These are phyloP conservation scores for Aphelocoma californica DNA, from an alignment of 2,797 vertebrate species.

Conservation along the genomic window DNA sequence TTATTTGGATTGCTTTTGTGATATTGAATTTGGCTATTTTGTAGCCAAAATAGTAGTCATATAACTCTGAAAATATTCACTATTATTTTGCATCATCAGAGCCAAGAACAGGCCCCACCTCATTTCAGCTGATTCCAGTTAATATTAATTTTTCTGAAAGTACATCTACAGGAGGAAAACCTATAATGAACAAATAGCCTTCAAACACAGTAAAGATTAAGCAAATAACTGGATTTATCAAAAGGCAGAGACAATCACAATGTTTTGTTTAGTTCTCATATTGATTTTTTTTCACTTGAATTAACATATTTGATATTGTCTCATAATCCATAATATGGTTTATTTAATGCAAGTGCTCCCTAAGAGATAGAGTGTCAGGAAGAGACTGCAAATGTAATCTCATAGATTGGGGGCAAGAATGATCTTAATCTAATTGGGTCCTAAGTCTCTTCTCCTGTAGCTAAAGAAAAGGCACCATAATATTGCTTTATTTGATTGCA, in stretches of 20 bases:
- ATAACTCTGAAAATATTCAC: neutral
- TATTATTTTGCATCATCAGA: neutral
- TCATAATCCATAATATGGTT: conserved; percentile 15
- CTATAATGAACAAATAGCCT: neutral
- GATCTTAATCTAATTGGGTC: conserved; percentile 46
- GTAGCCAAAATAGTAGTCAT: neutral
- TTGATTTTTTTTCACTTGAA: neutral
- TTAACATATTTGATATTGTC: neutral
- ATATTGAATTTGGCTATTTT: neutral
- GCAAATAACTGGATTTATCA: neutral
- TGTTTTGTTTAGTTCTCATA: neutral
- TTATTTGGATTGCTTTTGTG: neutral
- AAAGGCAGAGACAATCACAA: neutral
- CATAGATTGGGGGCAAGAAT: neutral
- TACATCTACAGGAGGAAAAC: neutral
- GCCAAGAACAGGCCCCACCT: neutral
- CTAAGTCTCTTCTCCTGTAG: conserved; percentile 14
- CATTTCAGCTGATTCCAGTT: neutral
- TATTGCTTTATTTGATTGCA: conserved; percentile 42
- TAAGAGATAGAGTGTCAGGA: conserved; percentile 48
- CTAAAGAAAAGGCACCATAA: conserved; percentile 50
- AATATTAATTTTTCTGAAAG: neutral
- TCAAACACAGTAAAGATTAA: neutral
- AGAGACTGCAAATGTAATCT: conserved; percentile 34
- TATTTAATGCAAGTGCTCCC: neutral